A percentile compares a stretch with the other conserved stretches of the same genome.
Evolutionary conservation across 35 echinoderm and acorn worm species (phyloP).

Genomic region (Anneissia japonica): DNA sequence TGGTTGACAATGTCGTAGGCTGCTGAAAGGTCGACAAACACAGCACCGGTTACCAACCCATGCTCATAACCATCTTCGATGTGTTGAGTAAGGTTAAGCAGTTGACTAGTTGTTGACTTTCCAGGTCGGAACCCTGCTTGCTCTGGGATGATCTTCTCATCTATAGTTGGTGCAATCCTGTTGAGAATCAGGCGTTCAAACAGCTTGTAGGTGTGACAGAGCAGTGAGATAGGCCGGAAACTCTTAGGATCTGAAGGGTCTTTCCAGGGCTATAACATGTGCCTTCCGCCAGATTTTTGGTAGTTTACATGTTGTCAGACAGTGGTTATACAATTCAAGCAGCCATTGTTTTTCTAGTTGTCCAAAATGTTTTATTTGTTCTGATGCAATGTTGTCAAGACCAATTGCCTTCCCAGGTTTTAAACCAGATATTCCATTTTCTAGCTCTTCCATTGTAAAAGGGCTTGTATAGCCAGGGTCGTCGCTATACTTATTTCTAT

Average conservation of each 20-base stretch:
- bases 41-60: constrained; percentile 19
- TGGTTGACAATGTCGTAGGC: constrained; percentile 38
- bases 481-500: too few species aligned
- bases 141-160: constrained; percentile 45
- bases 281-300: background rate
- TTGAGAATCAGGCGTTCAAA: constrained; percentile 51
- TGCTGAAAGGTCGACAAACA: constrained; percentile 44
- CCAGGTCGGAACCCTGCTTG: constrained; percentile 47
- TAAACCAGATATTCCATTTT: background rate
- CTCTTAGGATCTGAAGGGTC: too few species aligned
- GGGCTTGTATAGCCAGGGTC: background rate
- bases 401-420: constrained; percentile 18
- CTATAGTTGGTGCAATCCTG: constrained; percentile 12
- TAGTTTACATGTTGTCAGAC: constrained; percentile 21
- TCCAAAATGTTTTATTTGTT: constrained; percentile 31
- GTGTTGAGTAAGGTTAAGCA: constrained; percentile 33
- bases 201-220: background rate
- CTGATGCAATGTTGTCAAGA: constrained; percentile 24
- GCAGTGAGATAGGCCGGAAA: too few species aligned
- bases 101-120: constrained; percentile 15
- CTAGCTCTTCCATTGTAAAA: background rate
- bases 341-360: constrained; percentile 25
- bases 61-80: constrained; percentile 56
- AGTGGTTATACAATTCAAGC: constrained; percentile 22
- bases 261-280: too few species aligned